These are phyloP conservation scores for Ceyx melanurus DNA, from an alignment of 2,113 vertebrate species.

Conservation along the genomic window DNA sequence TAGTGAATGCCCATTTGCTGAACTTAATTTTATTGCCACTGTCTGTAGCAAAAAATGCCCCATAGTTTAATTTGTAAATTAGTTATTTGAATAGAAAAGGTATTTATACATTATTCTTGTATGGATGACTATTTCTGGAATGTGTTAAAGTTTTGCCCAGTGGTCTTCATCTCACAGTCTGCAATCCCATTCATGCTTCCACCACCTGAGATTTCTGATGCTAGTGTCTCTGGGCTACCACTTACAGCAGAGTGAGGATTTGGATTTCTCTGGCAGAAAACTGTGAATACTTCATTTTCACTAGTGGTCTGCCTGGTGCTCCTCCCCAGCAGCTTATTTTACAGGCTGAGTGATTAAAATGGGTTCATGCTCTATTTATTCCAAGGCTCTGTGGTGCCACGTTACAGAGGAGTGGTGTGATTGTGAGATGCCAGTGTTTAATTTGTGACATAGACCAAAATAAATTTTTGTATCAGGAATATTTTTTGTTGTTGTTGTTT, in stretches of 20 bases:
- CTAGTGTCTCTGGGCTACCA: neutral
- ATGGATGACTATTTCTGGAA: neutral
- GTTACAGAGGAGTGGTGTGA: neutral
- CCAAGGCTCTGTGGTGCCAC: neutral
- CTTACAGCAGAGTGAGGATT: neutral
- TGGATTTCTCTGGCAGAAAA: neutral
- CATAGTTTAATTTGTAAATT: neutral
- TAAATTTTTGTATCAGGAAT: neutral
- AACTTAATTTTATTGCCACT: neutral
- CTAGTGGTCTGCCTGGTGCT: neutral
- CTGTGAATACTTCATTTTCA: neutral
- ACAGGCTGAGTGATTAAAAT: neutral
- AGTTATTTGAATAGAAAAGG: neutral
- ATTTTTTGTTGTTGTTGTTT: neutral
- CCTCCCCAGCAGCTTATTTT: neutral
- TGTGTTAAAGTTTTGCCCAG: neutral
- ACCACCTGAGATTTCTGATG: neutral
- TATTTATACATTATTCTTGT: neutral
- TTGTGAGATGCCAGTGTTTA: rapidly evolving
- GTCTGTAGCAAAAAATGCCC: neutral
- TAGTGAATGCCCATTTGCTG: neutral
- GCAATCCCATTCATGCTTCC: neutral
- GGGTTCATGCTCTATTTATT: neutral
- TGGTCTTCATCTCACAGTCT: neutral
- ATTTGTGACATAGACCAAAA: neutral